These are phyloP conservation scores for Calliphora vicina DNA, from an alignment of 1,140 invertebrate species.

Conservation along the genomic window DNA sequence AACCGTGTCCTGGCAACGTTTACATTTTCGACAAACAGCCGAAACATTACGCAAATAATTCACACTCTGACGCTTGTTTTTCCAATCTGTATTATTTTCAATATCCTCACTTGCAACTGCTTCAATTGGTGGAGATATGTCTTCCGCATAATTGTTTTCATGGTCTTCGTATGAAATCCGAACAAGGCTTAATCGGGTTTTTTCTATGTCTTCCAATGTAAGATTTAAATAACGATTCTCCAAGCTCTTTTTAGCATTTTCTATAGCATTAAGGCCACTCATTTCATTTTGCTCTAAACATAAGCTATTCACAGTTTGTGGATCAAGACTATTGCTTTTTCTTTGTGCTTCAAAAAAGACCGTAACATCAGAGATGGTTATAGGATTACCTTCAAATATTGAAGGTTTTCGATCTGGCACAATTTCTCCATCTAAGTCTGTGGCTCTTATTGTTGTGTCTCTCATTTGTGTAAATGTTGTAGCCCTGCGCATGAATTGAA, in stretches of 20 bases:
- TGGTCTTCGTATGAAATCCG: conserved; percentile 8
- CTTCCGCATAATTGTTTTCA: background rate
- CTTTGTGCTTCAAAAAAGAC: conserved; percentile 15
- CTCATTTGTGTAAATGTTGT: background rate
- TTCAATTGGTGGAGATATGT: background rate
- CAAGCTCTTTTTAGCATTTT: background rate
- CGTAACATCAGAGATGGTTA: conserved; percentile 37
- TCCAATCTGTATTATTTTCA: background rate
- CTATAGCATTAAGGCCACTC: background rate
- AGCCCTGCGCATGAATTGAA: background rate
- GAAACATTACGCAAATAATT: background rate
- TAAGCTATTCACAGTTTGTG: background rate
- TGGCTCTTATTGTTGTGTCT: background rate
- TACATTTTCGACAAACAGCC: conserved; percentile 17
- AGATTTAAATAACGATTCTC: conserved; percentile 21
- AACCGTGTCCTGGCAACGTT: conserved; percentile 12
- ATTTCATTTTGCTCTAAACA: background rate
- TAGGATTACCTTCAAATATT: conserved; percentile 31
- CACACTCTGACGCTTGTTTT: background rate
- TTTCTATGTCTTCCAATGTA: conserved; percentile 31
- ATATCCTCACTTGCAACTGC: background rate
- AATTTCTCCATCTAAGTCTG: background rate
- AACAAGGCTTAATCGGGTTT: conserved; percentile 32
- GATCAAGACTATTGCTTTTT: background rate
- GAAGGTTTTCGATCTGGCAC: background rate